A percentile compares a stretch with the other conserved stretches of the same genome.
Conservation (phyloP, 2,888 invertebrate species). For the Aporophyla lueneburgensis region DNA sequence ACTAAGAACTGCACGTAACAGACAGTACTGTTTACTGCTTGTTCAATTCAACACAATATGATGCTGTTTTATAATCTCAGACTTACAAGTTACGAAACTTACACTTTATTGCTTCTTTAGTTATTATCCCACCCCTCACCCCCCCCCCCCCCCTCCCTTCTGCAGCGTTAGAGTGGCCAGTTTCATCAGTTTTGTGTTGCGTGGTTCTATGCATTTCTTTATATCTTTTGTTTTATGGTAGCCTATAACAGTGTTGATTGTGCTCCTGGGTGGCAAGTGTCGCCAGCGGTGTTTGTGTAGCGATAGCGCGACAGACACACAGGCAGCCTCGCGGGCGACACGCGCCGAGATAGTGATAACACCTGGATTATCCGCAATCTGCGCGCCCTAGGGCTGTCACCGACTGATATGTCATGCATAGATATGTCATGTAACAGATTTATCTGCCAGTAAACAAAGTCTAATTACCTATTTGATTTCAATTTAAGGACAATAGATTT, state of each 20-base stretch:
- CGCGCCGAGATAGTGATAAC: constrained; percentile 8
- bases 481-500: background rate
- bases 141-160: no score
- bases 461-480: no score
- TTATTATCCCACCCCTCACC: background rate
- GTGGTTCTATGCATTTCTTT: background rate
- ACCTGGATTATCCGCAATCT: constrained; percentile 12
- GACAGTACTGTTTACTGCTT: background rate
- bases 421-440: background rate
- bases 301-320: constrained; percentile 27
- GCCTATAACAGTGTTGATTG: background rate
- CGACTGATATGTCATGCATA: background rate
- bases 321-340: background rate
- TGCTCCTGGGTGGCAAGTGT: constrained; percentile 34
- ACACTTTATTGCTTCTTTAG: constrained; percentile 9
- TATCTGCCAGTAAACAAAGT: background rate
- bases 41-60: no score
- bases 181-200: background rate
- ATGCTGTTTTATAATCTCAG: background rate
- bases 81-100: background rate
- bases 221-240: constrained; percentile 27
- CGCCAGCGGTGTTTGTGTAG: constrained; percentile 3
- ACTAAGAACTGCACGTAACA: background rate
- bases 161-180: no score
- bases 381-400: constrained; percentile 20